These are phyloP conservation scores for Zeus faber DNA, from an alignment of 2,113 vertebrate species.

Conservation along the genomic window DNA sequence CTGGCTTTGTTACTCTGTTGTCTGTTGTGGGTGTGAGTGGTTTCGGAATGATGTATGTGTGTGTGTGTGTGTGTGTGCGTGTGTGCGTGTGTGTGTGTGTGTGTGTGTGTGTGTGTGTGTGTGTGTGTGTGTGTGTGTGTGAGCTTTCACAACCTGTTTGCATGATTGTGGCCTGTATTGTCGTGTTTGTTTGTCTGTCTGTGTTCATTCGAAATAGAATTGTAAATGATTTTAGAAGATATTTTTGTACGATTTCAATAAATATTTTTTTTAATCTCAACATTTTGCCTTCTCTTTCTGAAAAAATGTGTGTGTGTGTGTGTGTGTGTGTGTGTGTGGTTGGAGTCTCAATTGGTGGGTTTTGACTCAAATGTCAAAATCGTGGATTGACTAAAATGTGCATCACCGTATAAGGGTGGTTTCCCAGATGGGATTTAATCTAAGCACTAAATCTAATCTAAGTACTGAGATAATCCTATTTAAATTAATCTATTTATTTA, in stretches of 20 bases:
- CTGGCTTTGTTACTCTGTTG: slow-evolving; percentile 40
- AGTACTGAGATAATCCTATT: no score
- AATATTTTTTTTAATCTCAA: slow-evolving; percentile 74
- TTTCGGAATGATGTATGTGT: slow-evolving; percentile 22
- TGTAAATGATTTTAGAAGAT: slow-evolving; percentile 78
- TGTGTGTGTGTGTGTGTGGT: no score
- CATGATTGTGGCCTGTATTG: slow-evolving; percentile 65
- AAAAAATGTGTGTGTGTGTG: not conserved
- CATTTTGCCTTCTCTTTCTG: slow-evolving; percentile 4
- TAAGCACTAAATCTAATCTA: no score
- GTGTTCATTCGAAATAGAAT: slow-evolving; percentile 62
- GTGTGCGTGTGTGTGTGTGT: slow-evolving; percentile 27
- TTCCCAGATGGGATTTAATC: no score
- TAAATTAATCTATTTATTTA: no score
- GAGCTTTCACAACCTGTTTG: slow-evolving; percentile 53
- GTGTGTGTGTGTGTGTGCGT: slow-evolving; percentile 22
- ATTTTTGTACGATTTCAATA: slow-evolving; percentile 85
- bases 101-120: slow-evolving; percentile 17
- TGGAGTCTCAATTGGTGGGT: no score
- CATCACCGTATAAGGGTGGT: no score
- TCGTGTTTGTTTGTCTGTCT: slow-evolving; percentile 36
- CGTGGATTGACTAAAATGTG: no score
- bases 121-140: slow-evolving; percentile 18
- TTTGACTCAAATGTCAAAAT: no score
- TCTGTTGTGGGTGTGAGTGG: slow-evolving; percentile 52